Percentiles rank a stretch among this genome's conserved stretches.
phyloP scores from a whole-genome alignment of 2,113 vertebrate species.

The Amia ocellicauda region DNA sequence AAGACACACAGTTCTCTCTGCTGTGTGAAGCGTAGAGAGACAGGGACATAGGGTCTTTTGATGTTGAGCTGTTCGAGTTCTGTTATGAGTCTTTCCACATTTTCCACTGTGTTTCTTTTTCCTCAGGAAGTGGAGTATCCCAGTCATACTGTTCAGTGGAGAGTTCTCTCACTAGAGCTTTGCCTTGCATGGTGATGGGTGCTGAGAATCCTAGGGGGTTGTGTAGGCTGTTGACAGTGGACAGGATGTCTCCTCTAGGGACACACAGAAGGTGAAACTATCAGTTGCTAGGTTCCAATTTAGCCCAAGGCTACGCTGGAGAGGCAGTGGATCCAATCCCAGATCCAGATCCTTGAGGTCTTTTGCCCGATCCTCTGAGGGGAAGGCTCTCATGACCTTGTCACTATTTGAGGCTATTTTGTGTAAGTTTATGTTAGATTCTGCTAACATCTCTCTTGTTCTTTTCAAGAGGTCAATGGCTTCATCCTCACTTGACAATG shows the following conservation, averaged over 20 bases:
- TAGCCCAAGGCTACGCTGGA: slow-evolving; percentile 14
- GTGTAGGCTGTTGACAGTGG: slow-evolving; percentile 16
- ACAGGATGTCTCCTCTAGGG: slow-evolving; percentile 2
- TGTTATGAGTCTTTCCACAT: slow-evolving; percentile 9
- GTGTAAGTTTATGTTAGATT: slow-evolving; percentile 3
- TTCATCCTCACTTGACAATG: neutral
- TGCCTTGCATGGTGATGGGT: neutral
- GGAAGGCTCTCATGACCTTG: slow-evolving; percentile 9
- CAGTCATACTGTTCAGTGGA: slow-evolving; percentile 14
- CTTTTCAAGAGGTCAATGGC: slow-evolving; percentile 10
- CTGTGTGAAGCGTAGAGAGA: neutral
- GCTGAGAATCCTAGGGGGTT: slow-evolving; percentile 15
- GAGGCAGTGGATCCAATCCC: neutral
- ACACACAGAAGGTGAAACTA: slow-evolving; percentile 14
- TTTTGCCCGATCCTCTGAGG: slow-evolving; percentile 2
- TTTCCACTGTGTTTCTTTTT: slow-evolving; percentile 11
- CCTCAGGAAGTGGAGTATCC: slow-evolving; percentile 7
- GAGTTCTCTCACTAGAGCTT: slow-evolving; percentile 20
- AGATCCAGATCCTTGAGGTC: neutral
- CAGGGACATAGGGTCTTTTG: neutral
- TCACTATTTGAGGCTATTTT: slow-evolving; percentile 8
- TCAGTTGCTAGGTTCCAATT: slow-evolving; percentile 12
- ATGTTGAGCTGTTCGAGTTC: slow-evolving; percentile 3
- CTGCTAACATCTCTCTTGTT: neutral
- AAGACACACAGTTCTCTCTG: slow-evolving; percentile 16